Conservation (phyloP, 2,797 vertebrate genomes). For the Agapornis canus region DNA sequence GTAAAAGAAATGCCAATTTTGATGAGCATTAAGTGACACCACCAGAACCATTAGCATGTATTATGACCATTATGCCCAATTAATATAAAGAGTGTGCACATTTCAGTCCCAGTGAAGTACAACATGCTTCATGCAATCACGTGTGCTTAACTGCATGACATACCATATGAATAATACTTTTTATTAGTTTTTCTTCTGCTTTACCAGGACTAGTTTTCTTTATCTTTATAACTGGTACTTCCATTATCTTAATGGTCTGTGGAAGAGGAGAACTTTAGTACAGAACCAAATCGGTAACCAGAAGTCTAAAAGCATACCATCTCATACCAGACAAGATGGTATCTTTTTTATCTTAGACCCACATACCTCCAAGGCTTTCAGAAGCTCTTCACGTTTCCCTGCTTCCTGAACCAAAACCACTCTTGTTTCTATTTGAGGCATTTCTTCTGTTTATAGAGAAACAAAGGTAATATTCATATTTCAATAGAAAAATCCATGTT, state of each 20-base stretch:
- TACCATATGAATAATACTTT: slow-evolving; percentile 98
- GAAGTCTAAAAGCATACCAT: background rate
- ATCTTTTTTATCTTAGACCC: background rate
- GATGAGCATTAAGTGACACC: background rate
- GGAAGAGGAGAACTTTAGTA: slow-evolving; percentile 81
- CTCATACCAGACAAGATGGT: background rate
- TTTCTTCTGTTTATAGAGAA: slow-evolving; percentile 79
- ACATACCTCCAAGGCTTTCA: slow-evolving; percentile 90
- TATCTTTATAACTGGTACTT: slow-evolving; percentile 98
- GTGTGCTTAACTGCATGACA: slow-evolving; percentile 76
- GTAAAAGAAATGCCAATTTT: background rate
- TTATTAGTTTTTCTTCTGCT: slow-evolving; percentile 90
- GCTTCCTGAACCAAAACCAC: slow-evolving; percentile 89
- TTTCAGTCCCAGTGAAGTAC: slow-evolving; percentile 29
- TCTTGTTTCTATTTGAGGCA: slow-evolving; percentile 90
- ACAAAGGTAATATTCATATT: background rate
- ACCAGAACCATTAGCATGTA: background rate
- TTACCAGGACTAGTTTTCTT: slow-evolving; percentile 88
- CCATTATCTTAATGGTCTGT: slow-evolving; percentile 95
- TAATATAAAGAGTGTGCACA: background rate
- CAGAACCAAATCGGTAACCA: slow-evolving; percentile 25
- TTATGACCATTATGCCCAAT: background rate
- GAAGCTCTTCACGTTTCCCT: slow-evolving; percentile 80
- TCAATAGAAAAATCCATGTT: background rate
- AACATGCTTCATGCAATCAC: slow-evolving; percentile 77